These are phyloP conservation scores for Ardeotis arabs DNA, from an alignment of 2,113 vertebrate species.

Conservation along the genomic window DNA sequence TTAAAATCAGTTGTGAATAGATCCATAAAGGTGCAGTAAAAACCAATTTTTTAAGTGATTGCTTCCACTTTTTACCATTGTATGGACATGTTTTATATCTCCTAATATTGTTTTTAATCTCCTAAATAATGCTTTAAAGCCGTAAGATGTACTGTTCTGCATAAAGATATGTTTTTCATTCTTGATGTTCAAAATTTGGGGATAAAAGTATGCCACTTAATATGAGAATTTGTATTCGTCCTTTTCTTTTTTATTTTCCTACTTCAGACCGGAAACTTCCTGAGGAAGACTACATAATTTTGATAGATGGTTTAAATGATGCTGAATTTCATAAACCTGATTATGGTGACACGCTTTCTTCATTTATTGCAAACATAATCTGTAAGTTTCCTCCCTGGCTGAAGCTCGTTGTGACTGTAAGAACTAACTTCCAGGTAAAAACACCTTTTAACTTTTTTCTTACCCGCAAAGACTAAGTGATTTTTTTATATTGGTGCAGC, in stretches of 20 bases:
- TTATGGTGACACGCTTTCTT: constrained; percentile 96
- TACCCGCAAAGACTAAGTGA: background rate
- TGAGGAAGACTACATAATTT: constrained; percentile 93
- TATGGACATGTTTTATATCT: background rate
- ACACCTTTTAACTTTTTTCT: background rate
- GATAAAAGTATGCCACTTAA: background rate
- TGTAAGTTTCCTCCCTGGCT: constrained; percentile 92
- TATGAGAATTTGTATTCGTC: background rate
- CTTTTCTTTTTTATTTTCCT: background rate
- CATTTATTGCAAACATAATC: constrained; percentile 92
- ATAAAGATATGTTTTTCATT: background rate
- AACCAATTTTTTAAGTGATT: background rate
- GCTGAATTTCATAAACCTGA: constrained; percentile 99
- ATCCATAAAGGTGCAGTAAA: background rate
- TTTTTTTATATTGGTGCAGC: background rate
- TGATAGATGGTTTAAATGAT: constrained; percentile 96
- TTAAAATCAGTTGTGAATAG: background rate
- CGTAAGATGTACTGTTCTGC: background rate
- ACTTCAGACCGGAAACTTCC: constrained; percentile 90
- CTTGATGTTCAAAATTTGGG: background rate
- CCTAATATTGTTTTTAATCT: background rate
- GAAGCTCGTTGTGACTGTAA: constrained; percentile 93
- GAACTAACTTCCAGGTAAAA: constrained; percentile 92
- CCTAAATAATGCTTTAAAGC: background rate
- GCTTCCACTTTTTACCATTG: background rate